Conservation (phyloP, 1,140 invertebrate genomes). For the Sycobia sp. region DNA sequence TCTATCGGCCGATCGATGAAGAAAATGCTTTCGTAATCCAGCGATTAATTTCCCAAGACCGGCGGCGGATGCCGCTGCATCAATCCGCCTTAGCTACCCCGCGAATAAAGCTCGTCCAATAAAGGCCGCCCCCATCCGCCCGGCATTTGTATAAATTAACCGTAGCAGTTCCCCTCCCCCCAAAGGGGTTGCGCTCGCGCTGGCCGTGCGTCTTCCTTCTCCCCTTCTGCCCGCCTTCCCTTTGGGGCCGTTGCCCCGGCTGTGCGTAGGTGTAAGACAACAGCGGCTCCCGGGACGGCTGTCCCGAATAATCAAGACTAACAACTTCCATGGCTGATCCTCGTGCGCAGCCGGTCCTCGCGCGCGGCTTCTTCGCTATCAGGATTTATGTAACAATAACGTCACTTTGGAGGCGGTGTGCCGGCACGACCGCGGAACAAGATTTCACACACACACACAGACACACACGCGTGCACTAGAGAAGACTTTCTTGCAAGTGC, state of each 20-base stretch:
- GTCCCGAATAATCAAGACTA: slow-evolving; percentile 61
- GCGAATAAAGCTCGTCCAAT: too few species aligned
- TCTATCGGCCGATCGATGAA: too few species aligned
- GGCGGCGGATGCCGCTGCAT: too few species aligned
- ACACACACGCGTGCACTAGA: too few species aligned
- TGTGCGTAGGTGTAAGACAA: slow-evolving; percentile 18
- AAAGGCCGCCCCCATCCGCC: not conserved
- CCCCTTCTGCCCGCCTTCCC: too few species aligned
- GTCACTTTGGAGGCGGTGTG: slow-evolving; percentile 38
- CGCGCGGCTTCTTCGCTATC: slow-evolving; percentile 45
- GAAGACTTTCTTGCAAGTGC: too few species aligned
- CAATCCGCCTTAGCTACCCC: too few species aligned
- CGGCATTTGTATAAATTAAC: slow-evolving; percentile 50
- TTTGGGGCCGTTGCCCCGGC: too few species aligned
- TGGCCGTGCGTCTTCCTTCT: slow-evolving; percentile 50
- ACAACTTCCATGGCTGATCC: slow-evolving; percentile 51
- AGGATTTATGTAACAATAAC: slow-evolving; percentile 61
- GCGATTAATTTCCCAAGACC: too few species aligned
- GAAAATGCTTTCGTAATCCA: too few species aligned
- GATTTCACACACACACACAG: too few species aligned
- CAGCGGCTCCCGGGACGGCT: slow-evolving; percentile 48
- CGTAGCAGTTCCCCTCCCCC: slow-evolving; percentile 10
- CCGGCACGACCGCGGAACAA: too few species aligned
- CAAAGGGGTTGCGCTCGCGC: slow-evolving; percentile 13
- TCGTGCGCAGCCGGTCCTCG: slow-evolving; percentile 50